Conservation (phyloP, 37 sponge, comb jelly and placozoan species). For the Oscarella lobularis region DNA sequence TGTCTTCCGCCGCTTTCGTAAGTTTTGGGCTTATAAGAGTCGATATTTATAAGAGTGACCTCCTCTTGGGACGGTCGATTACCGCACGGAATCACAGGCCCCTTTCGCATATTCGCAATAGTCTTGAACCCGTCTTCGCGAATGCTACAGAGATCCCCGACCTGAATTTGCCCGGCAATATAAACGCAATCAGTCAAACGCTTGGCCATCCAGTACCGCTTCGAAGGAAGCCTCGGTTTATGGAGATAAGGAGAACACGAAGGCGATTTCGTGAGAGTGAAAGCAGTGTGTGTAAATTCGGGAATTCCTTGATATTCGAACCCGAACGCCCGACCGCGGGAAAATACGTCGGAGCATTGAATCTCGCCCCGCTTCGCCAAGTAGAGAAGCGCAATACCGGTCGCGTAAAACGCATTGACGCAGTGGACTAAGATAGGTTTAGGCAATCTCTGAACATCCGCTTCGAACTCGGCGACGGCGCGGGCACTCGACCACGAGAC, state of each 20-base stretch:
- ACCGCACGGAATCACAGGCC: not conserved
- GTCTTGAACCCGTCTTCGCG: not conserved
- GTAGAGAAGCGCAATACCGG: not conserved
- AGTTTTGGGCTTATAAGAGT: not conserved
- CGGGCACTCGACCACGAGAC: not conserved
- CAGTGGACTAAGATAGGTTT: not conserved
- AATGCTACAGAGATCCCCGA: not conserved
- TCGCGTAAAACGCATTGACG: not conserved
- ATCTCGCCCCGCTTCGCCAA: not conserved
- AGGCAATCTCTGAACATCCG: not conserved
- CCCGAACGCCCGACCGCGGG: not conserved
- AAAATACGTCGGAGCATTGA: not conserved
- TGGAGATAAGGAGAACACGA: too few relatives aligned
- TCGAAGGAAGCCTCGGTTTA: too few relatives aligned
- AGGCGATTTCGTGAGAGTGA: not conserved
- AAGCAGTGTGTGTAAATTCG: not conserved
- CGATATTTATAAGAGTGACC: not conserved
- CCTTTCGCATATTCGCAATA: not conserved
- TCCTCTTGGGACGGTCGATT: not conserved
- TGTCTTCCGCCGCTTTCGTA: not conserved
- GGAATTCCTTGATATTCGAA: not conserved
- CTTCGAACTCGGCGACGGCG: not conserved
- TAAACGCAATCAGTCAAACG: not conserved
- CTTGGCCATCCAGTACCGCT: not conserved
- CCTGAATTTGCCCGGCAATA: not conserved